phyloP scores from a whole-genome alignment of 2,113 vertebrate genomes.

The Mus pahari region DNA sequence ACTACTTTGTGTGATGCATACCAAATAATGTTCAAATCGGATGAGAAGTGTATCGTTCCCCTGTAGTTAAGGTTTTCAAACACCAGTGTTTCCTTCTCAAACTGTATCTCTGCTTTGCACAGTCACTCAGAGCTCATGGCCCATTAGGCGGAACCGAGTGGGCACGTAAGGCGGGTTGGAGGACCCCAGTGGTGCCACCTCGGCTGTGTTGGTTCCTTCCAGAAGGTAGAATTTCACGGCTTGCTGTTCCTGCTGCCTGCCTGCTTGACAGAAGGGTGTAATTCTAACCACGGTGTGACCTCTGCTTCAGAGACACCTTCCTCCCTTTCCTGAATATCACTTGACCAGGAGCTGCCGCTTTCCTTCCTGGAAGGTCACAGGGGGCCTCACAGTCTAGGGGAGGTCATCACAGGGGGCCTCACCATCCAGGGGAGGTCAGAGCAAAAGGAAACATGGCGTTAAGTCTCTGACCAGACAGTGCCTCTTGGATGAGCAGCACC shows the following conservation, averaged over 20 bases:
- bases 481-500: background rate
- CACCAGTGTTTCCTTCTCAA: constrained; percentile 15
- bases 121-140: background rate
- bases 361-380: constrained; percentile 32
- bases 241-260: constrained; percentile 40
- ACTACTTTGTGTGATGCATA: background rate
- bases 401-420: background rate
- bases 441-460: background rate
- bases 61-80: background rate
- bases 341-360: background rate
- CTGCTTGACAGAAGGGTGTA: constrained; percentile 65
- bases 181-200: background rate
- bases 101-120: constrained; percentile 3
- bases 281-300: constrained; percentile 76
- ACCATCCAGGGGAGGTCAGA: constrained; percentile 49
- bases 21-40: background rate
- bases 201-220: background rate
- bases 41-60: background rate
- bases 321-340: constrained; percentile 43
- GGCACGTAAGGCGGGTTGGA: background rate
- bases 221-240: constrained; percentile 66
- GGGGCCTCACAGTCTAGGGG: constrained; percentile 56
- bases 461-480: background rate
- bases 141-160: background rate
- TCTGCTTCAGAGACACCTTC: constrained; percentile 50